These are phyloP conservation scores for Pipa parva DNA, from an alignment of 2,113 vertebrate species.

Conservation along the genomic window DNA sequence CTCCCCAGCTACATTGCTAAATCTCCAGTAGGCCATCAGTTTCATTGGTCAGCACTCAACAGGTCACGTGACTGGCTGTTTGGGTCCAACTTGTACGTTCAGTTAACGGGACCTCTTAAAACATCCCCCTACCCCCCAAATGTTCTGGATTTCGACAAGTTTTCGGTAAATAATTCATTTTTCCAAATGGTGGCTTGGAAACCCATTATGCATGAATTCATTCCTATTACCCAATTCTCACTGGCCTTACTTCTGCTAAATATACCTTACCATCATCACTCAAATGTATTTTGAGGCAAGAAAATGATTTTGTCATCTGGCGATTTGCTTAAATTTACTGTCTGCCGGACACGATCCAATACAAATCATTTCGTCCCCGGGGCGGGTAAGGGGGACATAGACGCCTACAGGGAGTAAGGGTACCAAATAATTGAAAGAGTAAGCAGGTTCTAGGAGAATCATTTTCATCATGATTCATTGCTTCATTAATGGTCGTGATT, in stretches of 20 bases:
- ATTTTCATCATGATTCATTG: slow-evolving; percentile 51
- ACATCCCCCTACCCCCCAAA: too few species aligned
- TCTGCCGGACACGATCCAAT: neutral
- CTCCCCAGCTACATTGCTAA: too few species aligned
- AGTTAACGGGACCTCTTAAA: too few species aligned
- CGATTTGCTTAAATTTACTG: slow-evolving; percentile 13
- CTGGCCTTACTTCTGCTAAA: neutral
- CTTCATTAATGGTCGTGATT: slow-evolving; percentile 50
- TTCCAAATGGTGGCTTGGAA: too few species aligned
- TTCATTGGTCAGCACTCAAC: too few species aligned
- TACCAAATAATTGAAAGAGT: slow-evolving; percentile 45
- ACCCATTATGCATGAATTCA: neutral
- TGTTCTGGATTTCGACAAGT: too few species aligned
- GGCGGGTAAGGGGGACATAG: neutral
- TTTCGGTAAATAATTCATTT: too few species aligned
- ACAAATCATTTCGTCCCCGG: slow-evolving; percentile 12
- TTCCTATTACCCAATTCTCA: neutral
- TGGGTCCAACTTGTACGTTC: too few species aligned
- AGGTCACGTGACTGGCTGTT: too few species aligned
- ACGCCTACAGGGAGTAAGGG: neutral
- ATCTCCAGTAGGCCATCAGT: too few species aligned
- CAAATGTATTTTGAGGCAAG: neutral
- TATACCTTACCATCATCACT: neutral
- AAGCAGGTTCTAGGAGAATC: slow-evolving; percentile 49
- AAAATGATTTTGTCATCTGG: slow-evolving; percentile 33